phyloP scores from a whole-genome alignment of 64 coral and sea anemone genomes.

The Orbicella faveolata region DNA sequence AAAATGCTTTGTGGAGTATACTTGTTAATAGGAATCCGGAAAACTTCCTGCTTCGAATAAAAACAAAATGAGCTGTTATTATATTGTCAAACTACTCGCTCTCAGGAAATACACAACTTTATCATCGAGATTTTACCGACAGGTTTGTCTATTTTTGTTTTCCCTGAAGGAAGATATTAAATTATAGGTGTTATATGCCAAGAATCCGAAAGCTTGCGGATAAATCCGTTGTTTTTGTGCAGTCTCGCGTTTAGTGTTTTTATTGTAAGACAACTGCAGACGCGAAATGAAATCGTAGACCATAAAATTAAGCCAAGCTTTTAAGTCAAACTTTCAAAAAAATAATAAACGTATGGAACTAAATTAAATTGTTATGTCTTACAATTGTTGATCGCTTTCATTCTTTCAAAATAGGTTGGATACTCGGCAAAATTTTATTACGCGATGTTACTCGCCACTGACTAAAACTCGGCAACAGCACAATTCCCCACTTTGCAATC shows the following conservation, averaged over 20 bases:
- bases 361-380: not conserved
- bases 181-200: too few species aligned
- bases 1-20: not conserved
- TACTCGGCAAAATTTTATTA: not conserved
- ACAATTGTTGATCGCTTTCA: not conserved
- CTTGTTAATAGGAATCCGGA: not conserved
- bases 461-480: not conserved
- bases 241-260: not conserved
- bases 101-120: too few species aligned
- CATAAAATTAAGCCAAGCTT: not conserved
- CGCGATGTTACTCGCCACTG: not conserved
- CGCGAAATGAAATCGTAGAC: not conserved
- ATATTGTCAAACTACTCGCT: not conserved
- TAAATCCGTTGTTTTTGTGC: not conserved
- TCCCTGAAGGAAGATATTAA: too few species aligned
- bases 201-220: not conserved
- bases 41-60: not conserved
- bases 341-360: not conserved
- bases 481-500: not conserved
- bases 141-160: too few species aligned
- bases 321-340: not conserved
- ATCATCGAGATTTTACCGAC: too few species aligned
- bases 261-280: not conserved
- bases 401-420: not conserved
- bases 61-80: not conserved